Evolutionary conservation across 2,797 vertebrate species (phyloP).

Genomic region (Molossus alvarezi): DNA sequence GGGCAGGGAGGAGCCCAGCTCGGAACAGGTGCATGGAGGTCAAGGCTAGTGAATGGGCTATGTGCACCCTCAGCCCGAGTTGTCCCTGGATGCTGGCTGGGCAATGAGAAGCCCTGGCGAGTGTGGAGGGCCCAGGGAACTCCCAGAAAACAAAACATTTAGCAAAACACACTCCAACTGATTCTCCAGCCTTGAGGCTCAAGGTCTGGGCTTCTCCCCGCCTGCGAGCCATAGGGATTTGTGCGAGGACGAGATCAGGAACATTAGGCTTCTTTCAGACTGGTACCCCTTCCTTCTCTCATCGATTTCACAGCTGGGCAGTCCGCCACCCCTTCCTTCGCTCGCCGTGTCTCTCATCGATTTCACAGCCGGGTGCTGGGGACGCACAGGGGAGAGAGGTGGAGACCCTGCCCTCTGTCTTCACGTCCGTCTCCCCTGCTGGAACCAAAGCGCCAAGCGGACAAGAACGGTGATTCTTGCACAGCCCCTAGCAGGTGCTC

Average conservation of each 20-base stretch:
- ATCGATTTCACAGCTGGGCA: neutral
- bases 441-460: neutral
- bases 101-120: neutral
- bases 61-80: too few species aligned
- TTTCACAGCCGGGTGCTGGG: too few species aligned
- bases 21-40: neutral
- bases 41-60: neutral
- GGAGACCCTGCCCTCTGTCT: neutral
- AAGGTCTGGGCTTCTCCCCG: neutral
- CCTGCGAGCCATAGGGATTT: rapidly evolving
- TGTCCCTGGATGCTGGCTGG: neutral
- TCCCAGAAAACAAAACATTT: neutral
- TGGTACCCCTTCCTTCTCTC: neutral
- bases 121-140: neutral
- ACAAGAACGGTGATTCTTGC: neutral
- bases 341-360: neutral
- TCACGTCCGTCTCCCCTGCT: neutral
- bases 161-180: neutral
- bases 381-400: neutral
- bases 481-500: neutral
- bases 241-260: neutral
- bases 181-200: neutral
- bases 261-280: neutral
- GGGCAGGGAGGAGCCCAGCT: neutral
- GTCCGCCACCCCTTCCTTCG: too few species aligned